Base-by-base conservation (phyloP, 1,140 invertebrate genomes). In the Lordiphosa clarofinis region DNA sequence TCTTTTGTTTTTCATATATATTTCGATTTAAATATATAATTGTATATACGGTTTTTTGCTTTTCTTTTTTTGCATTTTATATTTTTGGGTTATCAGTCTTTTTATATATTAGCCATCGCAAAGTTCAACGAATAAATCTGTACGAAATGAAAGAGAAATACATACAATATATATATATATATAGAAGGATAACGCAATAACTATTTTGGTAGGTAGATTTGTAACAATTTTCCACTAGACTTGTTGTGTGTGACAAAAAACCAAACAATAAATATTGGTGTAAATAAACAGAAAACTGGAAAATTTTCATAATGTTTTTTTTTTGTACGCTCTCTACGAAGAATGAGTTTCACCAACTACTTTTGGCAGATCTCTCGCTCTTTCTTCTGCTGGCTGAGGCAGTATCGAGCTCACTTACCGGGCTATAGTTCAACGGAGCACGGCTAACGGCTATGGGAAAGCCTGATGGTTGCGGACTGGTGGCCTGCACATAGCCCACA, bases 401-500 rank as follows among this genome's bases (percentile, higher is more conserved):
- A 28, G 70, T 31, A 38, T 38, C 9, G 36, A 11, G 10, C 13
- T 10, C 37, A 94, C 93, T 94, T 92, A 95, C 94, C 91, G 94
- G 94, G 92, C 94, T 96, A 91, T 95, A 96, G 92, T 95, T 95
- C 90, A 95, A 93, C 89, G 95, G 94, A 79, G 94, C 94, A 88
- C 94, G 94, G 91, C 95, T 95, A 76, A 96, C 95, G 73, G 95
- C 95, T 89, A 97, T 96, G 79, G 96, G 95, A 90, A 97, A 97
- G 78, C 94, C 94, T 84, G 94, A 95, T 73, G 96, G 96, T 90
- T 97, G 96, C 70, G 96, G 96, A 90, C 95, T 97, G 84, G 95
- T 95, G 71, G 96, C 95, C 90, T 97, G 96, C 86, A 97, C 96
- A 89, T 97, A 97, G 88, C 95, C 95, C 47, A 96, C 95, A 89